Conservation (phyloP, 2,888 invertebrate genomes). For the Panzeria rudis region DNA sequence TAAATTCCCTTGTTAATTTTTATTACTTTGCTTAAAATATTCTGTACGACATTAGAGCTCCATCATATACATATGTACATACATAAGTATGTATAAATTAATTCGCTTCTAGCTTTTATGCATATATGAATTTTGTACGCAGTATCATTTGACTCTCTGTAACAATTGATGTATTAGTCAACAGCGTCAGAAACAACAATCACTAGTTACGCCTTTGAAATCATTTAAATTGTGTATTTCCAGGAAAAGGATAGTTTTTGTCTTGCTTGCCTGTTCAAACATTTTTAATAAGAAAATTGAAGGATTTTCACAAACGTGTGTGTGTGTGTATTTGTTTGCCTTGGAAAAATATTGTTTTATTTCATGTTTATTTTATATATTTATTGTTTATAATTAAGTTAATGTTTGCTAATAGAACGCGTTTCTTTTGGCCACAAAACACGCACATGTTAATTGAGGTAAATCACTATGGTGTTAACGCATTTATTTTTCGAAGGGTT, state of each 20-base stretch:
- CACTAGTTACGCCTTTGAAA: conserved; percentile 58
- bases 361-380: conserved; percentile 59
- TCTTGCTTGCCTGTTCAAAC: neutral
- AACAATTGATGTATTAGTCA: neutral
- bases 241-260: conserved; percentile 58
- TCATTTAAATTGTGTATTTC: neutral
- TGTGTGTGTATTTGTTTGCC: conserved; percentile 44
- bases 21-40: no score
- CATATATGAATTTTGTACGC: neutral
- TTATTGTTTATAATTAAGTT: conserved; percentile 69
- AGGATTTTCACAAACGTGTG: conserved; percentile 44
- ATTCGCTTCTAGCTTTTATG: neutral
- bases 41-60: no score
- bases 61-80: no score
- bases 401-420: conserved; percentile 62
- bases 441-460: conserved; percentile 68
- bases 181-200: conserved; percentile 21
- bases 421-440: conserved; percentile 66
- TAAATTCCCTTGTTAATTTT: no score
- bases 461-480: conserved; percentile 62
- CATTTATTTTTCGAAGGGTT: conserved; percentile 23
- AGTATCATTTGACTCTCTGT: neutral
- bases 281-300: conserved; percentile 54
- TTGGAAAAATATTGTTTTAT: conserved; percentile 39
- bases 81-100: no score